phyloP scores from a whole-genome alignment of 2,113 vertebrate genomes.

The Xyliphius kryptos region DNA sequence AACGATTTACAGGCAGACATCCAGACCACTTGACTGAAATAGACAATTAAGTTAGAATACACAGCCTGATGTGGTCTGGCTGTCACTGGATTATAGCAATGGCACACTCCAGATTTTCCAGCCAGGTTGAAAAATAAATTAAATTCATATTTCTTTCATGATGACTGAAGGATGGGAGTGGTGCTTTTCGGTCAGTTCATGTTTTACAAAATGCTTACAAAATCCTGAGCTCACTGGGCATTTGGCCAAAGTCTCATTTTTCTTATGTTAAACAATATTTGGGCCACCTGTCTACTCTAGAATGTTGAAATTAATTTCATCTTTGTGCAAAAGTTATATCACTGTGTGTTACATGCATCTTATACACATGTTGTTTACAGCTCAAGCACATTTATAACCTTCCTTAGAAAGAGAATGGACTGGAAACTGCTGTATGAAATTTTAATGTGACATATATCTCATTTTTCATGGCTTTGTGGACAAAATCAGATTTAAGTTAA shows the following conservation, averaged over 20 bases:
- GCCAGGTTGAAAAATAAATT: constrained; percentile 55
- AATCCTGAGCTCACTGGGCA: neutral
- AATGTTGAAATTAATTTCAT: neutral
- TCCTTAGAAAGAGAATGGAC: neutral
- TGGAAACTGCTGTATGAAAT: no score
- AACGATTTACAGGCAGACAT: constrained; percentile 50
- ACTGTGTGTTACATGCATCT: no score
- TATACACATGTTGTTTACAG: no score
- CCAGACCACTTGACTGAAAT: constrained; percentile 62
- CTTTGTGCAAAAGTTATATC: neutral
- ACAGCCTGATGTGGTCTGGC: constrained; percentile 56
- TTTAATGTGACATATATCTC: no score
- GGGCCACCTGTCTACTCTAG: neutral
- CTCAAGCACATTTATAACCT: neutral
- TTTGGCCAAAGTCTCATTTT: no score
- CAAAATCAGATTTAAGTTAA: no score
- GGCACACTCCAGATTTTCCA: constrained; percentile 53
- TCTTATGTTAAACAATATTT: neutral
- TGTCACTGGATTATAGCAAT: constrained; percentile 37
- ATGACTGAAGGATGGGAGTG: neutral
- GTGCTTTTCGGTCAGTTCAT: neutral
- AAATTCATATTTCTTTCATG: constrained; percentile 31
- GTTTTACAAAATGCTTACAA: neutral
- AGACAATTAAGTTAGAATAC: constrained; percentile 51
- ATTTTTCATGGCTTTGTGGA: no score